Evolutionary conservation across 2,113 vertebrate species (phyloP), one percentile per base, ranked within the genome.

Genomic region (Crotalus viridis): DNA sequence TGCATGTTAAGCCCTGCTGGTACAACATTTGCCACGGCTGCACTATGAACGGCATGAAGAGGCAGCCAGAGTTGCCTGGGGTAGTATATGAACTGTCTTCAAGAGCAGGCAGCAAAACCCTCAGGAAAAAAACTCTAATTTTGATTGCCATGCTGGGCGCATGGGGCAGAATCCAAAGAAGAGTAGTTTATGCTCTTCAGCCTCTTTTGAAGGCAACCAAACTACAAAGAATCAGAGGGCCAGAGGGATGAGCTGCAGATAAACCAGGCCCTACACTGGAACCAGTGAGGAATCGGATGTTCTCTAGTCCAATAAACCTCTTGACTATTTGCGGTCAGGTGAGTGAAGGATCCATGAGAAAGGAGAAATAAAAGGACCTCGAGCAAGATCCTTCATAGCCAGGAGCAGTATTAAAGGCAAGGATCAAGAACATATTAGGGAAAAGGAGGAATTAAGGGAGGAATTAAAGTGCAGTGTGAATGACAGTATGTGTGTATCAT

Each of bases 141-240:
- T 54, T 17, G 48, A 51, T n/a, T 52, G 28, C 43, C 51, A 4
- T 5, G 48, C 55, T 87, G 1, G 87, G 57, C 39, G 39, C 22
- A 24, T 33, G n/a, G 52, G 24, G 51, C 33, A 26, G 19, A 2
- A 39, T 28, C 54, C 4, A 5, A 81, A 22, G 69, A 1, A 0
- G 0, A 26, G 22, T 6, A 43, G 3, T 0, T 1, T 28, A 15
- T 1, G 17, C 10, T 1, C 4, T 81, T 46, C 2, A 21, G 52
- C 7, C 56, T 54, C 48, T 5, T 46, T 24, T 48, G 86, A 92
- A 2, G 22, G 43, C 39, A 92, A 22, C 87, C 91, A 81, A 46
- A 2, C 43, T 12, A 52, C 0, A 0, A 88, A 56, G n/a, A 2
- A 54, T 43, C 33, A 48, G 59, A 69, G 24, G 91, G 91, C 19